Evolutionary conservation across 1,140 invertebrate species (phyloP).

Genomic region (Penaeus chinensis): DNA sequence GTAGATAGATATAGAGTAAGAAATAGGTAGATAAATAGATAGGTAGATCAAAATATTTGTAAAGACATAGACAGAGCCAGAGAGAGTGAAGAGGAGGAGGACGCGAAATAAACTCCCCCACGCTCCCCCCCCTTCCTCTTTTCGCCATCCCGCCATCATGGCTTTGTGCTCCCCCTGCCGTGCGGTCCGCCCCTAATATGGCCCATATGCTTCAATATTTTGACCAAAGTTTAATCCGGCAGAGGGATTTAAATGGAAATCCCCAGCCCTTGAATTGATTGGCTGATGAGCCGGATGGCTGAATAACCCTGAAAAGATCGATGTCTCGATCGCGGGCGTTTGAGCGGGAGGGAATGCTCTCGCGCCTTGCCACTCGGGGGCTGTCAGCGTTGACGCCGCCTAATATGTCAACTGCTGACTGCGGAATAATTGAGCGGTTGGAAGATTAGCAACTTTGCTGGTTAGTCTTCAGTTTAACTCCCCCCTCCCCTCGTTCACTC

Average conservation of each 20-base stretch:
- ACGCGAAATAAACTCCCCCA: no score
- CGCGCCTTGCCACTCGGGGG: background rate
- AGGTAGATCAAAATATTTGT: no score
- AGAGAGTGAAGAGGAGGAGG: no score
- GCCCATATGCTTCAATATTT: slow-evolving; percentile 54
- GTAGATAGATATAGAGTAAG: no score
- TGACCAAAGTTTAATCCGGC: slow-evolving; percentile 29
- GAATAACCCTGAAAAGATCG: background rate
- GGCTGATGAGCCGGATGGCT: slow-evolving; percentile 41
- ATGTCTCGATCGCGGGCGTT: background rate
- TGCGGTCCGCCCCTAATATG: background rate
- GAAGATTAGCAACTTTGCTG: no score
- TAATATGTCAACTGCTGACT: no score
- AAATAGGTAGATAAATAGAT: no score
- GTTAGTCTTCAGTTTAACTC: no score
- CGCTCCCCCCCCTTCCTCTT: background rate
- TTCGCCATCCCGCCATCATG: background rate
- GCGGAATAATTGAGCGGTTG: no score
- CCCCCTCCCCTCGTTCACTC: no score
- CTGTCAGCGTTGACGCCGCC: background rate
- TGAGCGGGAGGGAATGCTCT: slow-evolving; percentile 26
- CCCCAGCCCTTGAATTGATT: slow-evolving; percentile 40
- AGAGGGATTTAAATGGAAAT: slow-evolving; percentile 51
- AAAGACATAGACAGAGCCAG: no score
- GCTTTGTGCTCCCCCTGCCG: background rate